Evolutionary conservation across 2,113 vertebrate genomes (phyloP).

Genomic region (Syngnathus typhle): DNA sequence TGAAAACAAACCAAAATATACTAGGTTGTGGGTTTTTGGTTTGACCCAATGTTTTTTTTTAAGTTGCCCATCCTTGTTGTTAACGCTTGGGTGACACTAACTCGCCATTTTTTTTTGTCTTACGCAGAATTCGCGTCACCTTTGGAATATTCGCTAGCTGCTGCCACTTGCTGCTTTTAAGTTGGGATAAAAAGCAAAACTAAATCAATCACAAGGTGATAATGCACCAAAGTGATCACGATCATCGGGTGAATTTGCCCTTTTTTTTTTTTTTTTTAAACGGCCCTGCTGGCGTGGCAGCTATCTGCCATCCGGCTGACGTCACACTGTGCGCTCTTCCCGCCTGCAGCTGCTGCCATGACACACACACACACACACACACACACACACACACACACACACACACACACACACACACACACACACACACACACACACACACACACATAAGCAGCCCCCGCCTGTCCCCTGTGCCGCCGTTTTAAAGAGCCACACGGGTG

Average conservation of each 20-base stretch:
- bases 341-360: conserved; percentile 42
- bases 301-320: conserved; percentile 40
- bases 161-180: not conserved
- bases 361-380: conserved; percentile 20
- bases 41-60: too few species aligned
- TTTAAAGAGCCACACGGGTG: conserved; percentile 66
- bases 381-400: conserved; percentile 25
- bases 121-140: too few species aligned
- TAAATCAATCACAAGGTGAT: not conserved
- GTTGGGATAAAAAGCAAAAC: not conserved
- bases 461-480: conserved; percentile 52
- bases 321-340: conserved; percentile 52
- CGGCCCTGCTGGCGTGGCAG: conserved; percentile 23
- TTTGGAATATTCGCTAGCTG: too few species aligned
- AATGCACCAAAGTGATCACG: not conserved
- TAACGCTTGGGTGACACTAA: too few species aligned
- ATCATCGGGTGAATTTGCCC: not conserved
- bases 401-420: conserved; percentile 25
- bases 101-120: too few species aligned
- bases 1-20: too few species aligned
- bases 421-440: conserved; percentile 25
- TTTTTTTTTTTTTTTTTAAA: conserved; percentile 2
- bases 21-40: too few species aligned
- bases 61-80: too few species aligned
- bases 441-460: conserved; percentile 11